Evolutionary conservation across 2,113 vertebrate species (phyloP).

Genomic region (Brachirus orientalis): DNA sequence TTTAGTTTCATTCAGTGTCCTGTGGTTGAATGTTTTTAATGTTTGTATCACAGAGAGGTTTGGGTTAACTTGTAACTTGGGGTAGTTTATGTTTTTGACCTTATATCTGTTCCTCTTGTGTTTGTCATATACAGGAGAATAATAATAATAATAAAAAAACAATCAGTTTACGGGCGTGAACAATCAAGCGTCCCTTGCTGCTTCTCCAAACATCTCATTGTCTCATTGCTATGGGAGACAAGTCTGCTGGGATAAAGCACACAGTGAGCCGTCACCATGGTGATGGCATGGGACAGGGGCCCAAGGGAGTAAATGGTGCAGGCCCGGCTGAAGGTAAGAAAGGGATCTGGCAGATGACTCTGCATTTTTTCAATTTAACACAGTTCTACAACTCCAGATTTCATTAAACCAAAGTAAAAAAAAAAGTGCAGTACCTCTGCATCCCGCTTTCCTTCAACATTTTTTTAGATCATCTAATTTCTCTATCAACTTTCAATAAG

Average conservation of each 20-base stretch:
- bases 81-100: too few relatives aligned
- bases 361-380: too few relatives aligned
- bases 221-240: slow-evolving; percentile 61
- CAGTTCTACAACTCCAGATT: neutral
- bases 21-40: too few relatives aligned
- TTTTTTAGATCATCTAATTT: too few relatives aligned
- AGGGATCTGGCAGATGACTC: neutral
- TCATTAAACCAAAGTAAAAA: too few relatives aligned
- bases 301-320: neutral
- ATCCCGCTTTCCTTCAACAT: too few relatives aligned
- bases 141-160: slow-evolving; percentile 35
- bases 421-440: too few relatives aligned
- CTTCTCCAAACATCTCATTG: slow-evolving; percentile 19
- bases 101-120: neutral
- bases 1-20: too few relatives aligned
- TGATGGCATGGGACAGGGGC: slow-evolving; percentile 36
- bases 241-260: slow-evolving; percentile 54
- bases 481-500: too few relatives aligned
- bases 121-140: neutral
- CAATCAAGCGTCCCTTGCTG: neutral
- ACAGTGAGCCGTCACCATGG: slow-evolving; percentile 52
- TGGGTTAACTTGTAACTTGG: too few relatives aligned
- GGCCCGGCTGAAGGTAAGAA: neutral
- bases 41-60: too few relatives aligned
- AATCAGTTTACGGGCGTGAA: neutral